Conservation (phyloP, 2,113 vertebrate genomes). For the Chamaea fasciata region DNA sequence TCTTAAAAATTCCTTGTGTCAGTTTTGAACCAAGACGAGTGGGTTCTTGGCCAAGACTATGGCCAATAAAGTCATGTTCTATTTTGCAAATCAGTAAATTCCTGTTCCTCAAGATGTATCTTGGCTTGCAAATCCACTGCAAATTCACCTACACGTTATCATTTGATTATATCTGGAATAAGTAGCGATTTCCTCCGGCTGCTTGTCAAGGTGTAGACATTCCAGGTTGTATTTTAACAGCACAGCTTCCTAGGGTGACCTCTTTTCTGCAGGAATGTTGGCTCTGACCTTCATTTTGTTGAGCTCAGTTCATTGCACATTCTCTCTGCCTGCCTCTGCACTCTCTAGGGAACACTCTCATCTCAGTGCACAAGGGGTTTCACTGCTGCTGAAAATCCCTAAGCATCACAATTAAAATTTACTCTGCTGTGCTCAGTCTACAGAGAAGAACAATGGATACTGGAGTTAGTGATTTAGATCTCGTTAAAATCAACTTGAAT, state of each 20-base stretch:
- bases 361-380: neutral
- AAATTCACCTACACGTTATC: neutral
- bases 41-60: neutral
- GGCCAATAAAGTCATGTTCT: neutral
- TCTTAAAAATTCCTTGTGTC: neutral
- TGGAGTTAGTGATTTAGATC: neutral
- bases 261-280: slow-evolving; percentile 21
- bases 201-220: slow-evolving; percentile 9
- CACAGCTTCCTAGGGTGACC: neutral
- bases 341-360: slow-evolving; percentile 13
- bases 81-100: neutral
- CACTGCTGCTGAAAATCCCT: slow-evolving; percentile 36
- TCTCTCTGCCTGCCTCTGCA: neutral
- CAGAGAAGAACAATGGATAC: neutral
- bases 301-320: slow-evolving; percentile 32
- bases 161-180: neutral
- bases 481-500: neutral
- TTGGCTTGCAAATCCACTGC: neutral
- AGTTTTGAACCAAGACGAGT: neutral
- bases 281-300: slow-evolving; percentile 34
- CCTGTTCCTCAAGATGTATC: neutral
- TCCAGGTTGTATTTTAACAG: slow-evolving; percentile 18
- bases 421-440: neutral
- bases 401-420: slow-evolving; percentile 36
- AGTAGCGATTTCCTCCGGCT: neutral